phyloP scores from a whole-genome alignment of 2,888 invertebrate species.

The Uropetala carovei region DNA sequence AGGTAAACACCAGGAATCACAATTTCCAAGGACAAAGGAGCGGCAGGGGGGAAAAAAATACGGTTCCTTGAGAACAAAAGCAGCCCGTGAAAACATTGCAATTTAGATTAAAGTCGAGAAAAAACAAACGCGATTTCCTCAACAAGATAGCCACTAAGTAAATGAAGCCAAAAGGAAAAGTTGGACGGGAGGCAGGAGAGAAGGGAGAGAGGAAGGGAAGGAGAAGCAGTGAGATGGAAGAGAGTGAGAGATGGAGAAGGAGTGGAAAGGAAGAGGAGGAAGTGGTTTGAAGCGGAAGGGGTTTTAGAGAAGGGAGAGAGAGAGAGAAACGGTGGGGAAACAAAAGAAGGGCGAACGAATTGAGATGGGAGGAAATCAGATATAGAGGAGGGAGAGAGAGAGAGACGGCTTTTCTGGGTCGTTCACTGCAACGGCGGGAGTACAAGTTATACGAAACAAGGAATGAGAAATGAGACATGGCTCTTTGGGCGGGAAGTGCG shows the following conservation, averaged over 20 bases:
- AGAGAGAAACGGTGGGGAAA: background rate
- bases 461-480: background rate
- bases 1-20: constrained; percentile 44
- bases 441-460: constrained; percentile 37
- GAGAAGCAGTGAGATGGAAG: background rate
- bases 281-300: background rate
- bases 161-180: constrained; percentile 52
- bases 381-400: constrained; percentile 29
- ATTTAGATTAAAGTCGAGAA: constrained; percentile 62
- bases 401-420: constrained; percentile 55
- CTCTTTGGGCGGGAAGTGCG: background rate
- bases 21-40: constrained; percentile 45
- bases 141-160: constrained; percentile 53
- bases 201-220: background rate
- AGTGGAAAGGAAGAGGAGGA: background rate
- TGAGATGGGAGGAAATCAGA: constrained; percentile 14
- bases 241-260: background rate
- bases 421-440: constrained; percentile 36
- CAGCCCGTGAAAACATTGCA: constrained; percentile 42
- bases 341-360: background rate
- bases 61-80: constrained; percentile 34
- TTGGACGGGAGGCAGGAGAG: background rate
- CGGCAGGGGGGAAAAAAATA: constrained; percentile 17
- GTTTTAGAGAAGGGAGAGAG: background rate
- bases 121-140: constrained; percentile 63